Evolutionary conservation across 2,888 invertebrate genomes (phyloP).

Genomic region (Lutraria lutraria): DNA sequence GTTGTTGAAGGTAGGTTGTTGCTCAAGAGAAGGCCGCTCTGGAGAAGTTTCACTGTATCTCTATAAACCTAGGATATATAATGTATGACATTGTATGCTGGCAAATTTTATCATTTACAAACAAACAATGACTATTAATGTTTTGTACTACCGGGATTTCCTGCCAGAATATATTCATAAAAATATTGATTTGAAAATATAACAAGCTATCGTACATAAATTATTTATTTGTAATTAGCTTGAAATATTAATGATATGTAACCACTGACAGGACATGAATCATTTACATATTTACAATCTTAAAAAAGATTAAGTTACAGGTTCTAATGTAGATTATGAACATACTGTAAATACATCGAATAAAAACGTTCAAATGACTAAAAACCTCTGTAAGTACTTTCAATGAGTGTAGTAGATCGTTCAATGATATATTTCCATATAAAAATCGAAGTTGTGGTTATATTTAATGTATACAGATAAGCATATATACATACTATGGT

Average conservation of each 20-base stretch:
- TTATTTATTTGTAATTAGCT: too few species aligned
- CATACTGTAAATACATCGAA: neutral
- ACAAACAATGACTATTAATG: too few species aligned
- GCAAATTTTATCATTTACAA: too few species aligned
- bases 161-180: too few species aligned
- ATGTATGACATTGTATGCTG: too few species aligned
- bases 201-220: too few species aligned
- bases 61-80: too few species aligned
- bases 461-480: slow-evolving; percentile 4
- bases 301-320: neutral
- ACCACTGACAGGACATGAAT: neutral
- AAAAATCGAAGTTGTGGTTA: neutral
- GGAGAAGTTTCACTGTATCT: too few species aligned
- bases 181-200: too few species aligned
- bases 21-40: too few species aligned
- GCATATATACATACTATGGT: neutral
- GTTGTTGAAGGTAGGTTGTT: too few species aligned
- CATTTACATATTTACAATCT: neutral
- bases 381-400: neutral
- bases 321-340: neutral
- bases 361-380: neutral
- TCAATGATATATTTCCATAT: neutral
- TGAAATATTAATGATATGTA: neutral
- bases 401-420: neutral
- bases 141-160: too few species aligned